Base-by-base conservation (phyloP, 2,113 vertebrate genomes). In the Tragelaphus imberbis region DNA sequence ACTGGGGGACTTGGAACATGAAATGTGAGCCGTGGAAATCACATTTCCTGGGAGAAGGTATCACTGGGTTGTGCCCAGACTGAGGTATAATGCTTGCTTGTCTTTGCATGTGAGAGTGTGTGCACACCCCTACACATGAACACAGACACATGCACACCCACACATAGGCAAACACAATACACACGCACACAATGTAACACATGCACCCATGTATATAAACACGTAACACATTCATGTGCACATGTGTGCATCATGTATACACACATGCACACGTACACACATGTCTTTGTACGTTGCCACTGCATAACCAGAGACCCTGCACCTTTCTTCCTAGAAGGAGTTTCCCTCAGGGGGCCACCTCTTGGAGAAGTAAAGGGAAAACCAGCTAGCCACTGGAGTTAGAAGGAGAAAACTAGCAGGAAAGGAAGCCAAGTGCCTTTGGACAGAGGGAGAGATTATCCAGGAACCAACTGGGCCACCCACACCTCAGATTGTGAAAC, bases 161-260 rank as follows among this genome's bases (percentile, higher is more conserved):
- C 14, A 9, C 15, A 3, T 19, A 10, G 30, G 47, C 47, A 79
- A 10, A 51, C 27, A 79, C 6, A 47, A 77, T 4, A 49, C 14
- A 36, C 5, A 13, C 0, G 1, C 12, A 77, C 12, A 17, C 27
- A 3, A 19, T 36, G 33, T 21, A n/a, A 36, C 11, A n/a, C 9
- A n/a, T 9, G 9, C 4, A 36, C 36, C 51, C 79, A 3, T 51
- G 9, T 17, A 2, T 21, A 3, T 19, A 21, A 17, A 21, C 10
- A 30, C 1, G 21, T 6, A 27, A 40, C 17, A 47, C 14, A 49
- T 12, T 28, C 14, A 9, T 16, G 49, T 6, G 49, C 2, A 1
- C 47, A 49, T 3, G 0, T 17, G 17, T 12, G 13, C 7, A 10
- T 44, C 9, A 3, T 3, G 14, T 27, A 40, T 6, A 40, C 2